These are phyloP conservation scores for Uria lomvia DNA, from an alignment of 2,113 vertebrate genomes.

Conservation along the genomic window DNA sequence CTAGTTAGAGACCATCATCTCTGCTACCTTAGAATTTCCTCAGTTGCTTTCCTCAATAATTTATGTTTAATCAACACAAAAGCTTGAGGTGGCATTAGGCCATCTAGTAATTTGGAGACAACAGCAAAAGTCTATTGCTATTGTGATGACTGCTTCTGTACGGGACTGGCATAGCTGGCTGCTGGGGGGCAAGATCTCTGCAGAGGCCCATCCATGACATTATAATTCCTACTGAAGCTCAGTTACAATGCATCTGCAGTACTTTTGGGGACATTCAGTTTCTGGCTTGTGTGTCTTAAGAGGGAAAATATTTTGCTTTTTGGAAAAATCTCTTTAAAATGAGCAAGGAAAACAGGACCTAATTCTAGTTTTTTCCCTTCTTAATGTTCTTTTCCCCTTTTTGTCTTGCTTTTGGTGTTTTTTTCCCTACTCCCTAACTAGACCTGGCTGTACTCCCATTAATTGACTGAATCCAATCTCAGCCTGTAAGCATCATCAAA, in stretches of 20 bases:
- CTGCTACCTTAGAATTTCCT: neutral
- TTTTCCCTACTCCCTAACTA: neutral
- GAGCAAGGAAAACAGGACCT: neutral
- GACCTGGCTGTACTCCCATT: neutral
- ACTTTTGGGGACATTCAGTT: neutral
- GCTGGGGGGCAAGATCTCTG: neutral
- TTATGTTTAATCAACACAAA: neutral
- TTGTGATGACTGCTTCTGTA: neutral
- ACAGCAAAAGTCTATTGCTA: neutral
- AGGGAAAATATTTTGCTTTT: neutral
- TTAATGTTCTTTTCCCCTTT: neutral
- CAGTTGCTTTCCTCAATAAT: neutral
- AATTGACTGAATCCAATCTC: neutral
- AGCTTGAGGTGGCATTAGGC: neutral
- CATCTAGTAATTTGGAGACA: neutral
- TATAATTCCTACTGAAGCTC: neutral
- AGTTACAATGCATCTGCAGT: neutral
- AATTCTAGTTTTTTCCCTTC: neutral
- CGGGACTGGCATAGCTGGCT: neutral
- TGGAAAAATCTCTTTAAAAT: neutral
- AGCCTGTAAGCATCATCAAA: neutral
- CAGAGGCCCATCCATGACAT: neutral
- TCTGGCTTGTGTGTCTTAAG: neutral
- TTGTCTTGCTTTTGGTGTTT: fast-evolving
- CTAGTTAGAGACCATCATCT: neutral